These are phyloP conservation scores for Xiphorhynchus erythropygius DNA, from an alignment of 2,797 vertebrate species.

Conservation along the genomic window DNA sequence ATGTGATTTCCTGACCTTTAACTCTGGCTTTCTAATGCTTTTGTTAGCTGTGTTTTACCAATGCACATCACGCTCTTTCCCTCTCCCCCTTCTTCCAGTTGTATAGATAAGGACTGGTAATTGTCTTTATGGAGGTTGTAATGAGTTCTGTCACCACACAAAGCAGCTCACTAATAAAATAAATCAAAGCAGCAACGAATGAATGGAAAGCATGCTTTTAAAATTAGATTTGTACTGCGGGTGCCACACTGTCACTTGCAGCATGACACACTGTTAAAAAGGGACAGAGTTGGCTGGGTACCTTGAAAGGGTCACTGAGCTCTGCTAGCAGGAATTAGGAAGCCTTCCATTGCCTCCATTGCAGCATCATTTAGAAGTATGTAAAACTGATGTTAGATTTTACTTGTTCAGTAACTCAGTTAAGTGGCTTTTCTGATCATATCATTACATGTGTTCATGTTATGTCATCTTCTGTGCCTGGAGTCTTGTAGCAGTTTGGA, in stretches of 20 bases:
- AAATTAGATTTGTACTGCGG: slow-evolving; percentile 66
- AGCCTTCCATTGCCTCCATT: neutral
- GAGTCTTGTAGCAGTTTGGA: neutral
- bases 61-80: slow-evolving; percentile 3
- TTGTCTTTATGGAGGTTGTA: slow-evolving; percentile 76
- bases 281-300: neutral
- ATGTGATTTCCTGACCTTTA: neutral
- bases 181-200: slow-evolving; percentile 75
- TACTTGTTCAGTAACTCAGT: neutral
- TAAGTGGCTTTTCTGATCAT: neutral
- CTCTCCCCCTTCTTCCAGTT: slow-evolving; percentile 36
- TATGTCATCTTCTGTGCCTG: neutral
- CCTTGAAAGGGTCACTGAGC: neutral
- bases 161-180: slow-evolving; percentile 77
- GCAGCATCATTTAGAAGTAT: neutral
- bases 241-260: slow-evolving; percentile 27
- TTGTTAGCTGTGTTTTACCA: slow-evolving; percentile 13
- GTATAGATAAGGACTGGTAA: slow-evolving; percentile 71
- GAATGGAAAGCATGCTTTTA: slow-evolving; percentile 68
- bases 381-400: neutral
- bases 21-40: neutral
- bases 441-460: neutral
- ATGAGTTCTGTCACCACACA: slow-evolving; percentile 78
- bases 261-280: neutral
- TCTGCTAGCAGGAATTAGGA: neutral